Base-by-base conservation (phyloP, 2,113 vertebrate genomes). In the Mugil cephalus region DNA sequence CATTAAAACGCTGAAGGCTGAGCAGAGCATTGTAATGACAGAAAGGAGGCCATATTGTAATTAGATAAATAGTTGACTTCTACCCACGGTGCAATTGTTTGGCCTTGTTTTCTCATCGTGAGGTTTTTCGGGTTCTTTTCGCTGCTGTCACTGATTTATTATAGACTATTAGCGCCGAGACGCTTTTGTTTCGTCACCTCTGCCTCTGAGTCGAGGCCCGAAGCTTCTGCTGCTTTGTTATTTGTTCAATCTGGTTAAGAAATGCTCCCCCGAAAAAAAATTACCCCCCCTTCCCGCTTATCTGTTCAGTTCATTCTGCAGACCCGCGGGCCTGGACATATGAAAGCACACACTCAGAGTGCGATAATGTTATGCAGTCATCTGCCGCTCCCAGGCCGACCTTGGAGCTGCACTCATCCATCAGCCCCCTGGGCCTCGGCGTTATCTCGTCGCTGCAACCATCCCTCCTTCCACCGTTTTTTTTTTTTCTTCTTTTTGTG, bases 391-490 rank as follows among this genome's bases (percentile, higher is more conserved):
- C 58, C 30, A 15, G 70, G 47, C 71, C 66, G 85, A 89, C 86
- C 86, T 90, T 83, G 76, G 67, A 75, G 79, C 85, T 51, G 55
- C 60, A 69, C 74, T 80, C 82, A 84, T 88, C 86, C 66, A 56
- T 83, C 80, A 79, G 82, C 74, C 10, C 24, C 1, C 24, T 30
- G 30, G 63, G 55, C 48, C 50, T 54, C 40, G 0, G 21, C 43
- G 21, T 87, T 91, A 88, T 91, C 86, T 77, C 36, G 1, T 19
- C 40, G 4, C 64, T 1, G 52, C 72, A 69, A 72, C 78, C 79
- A 15, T 64, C 65, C 69, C 72, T 75, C 60, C 46, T 48, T 56
- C 59, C 42, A 13, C 59, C 68, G 56, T n/a, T 53, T 14, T 61
- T 56, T 47, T n/a, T 30, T 30, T 30, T 30, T 30, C 5, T 30